Conservation (phyloP, 2,888 invertebrate genomes). For the Odontocerum albicorne region DNA sequence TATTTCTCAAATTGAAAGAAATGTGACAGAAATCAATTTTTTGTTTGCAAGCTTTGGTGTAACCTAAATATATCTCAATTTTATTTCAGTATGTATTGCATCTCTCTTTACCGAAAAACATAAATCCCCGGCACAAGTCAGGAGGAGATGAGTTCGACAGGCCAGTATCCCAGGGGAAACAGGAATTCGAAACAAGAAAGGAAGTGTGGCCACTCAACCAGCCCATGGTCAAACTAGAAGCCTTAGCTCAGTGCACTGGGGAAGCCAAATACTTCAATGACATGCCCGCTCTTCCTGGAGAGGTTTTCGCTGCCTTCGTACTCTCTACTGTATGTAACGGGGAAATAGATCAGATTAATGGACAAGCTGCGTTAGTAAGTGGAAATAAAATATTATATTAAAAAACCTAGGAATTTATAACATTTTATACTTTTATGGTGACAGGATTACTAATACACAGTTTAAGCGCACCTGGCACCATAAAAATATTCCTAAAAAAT, state of each 20-base stretch:
- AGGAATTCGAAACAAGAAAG: slow-evolving; percentile 65
- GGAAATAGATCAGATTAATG: slow-evolving; percentile 59
- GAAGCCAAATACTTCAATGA: slow-evolving; percentile 70
- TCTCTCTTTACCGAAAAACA: slow-evolving; percentile 47
- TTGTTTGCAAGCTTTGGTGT: too few species aligned
- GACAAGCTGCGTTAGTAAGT: slow-evolving; percentile 50
- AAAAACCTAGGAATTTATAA: too few species aligned
- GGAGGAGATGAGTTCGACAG: slow-evolving; percentile 59
- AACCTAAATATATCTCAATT: too few species aligned
- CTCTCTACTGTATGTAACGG: slow-evolving; percentile 57
- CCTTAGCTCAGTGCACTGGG: slow-evolving; percentile 63
- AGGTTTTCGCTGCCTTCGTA: slow-evolving; percentile 70
- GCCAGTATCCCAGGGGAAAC: slow-evolving; percentile 62
- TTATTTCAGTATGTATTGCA: slow-evolving; percentile 60
- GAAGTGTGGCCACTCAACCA: slow-evolving; percentile 67
- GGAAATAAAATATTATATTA: too few species aligned
- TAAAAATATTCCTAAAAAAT: too few species aligned
- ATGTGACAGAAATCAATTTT: too few species aligned
- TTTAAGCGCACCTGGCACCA: too few species aligned
- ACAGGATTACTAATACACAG: too few species aligned
- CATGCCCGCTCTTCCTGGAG: slow-evolving; percentile 54
- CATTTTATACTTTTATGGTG: too few species aligned
- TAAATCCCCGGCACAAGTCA: slow-evolving; percentile 51
- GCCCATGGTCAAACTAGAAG: slow-evolving; percentile 68
- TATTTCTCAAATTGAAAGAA: too few species aligned